A percentile compares a stretch with the other conserved stretches of the same genome.
These are phyloP conservation scores for Drosophila ananassae DNA, from an alignment of 1,140 invertebrate species.

Conservation along the genomic window DNA sequence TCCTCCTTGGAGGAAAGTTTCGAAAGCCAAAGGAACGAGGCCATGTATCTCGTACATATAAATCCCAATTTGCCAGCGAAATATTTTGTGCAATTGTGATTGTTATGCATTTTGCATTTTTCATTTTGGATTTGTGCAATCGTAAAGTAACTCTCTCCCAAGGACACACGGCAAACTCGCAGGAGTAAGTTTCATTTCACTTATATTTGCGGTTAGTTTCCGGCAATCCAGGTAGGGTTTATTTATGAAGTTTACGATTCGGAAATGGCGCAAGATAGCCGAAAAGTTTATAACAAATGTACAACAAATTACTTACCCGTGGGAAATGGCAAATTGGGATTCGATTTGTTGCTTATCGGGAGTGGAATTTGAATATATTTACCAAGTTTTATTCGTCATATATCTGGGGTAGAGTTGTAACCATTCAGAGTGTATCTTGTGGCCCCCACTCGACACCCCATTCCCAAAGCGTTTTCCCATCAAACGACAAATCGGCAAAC, in stretches of 20 bases:
- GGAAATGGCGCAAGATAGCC: slow-evolving; percentile 55
- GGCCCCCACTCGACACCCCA: background rate
- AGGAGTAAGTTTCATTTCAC: slow-evolving; percentile 60
- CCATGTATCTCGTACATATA: slow-evolving; percentile 61
- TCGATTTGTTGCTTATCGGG: slow-evolving; percentile 37
- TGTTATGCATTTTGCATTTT: slow-evolving; percentile 80
- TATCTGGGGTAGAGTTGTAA: background rate
- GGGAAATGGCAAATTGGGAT: slow-evolving; percentile 37
- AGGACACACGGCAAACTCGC: slow-evolving; percentile 65
- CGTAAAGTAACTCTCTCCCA: slow-evolving; percentile 55
- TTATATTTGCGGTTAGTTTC: slow-evolving; percentile 40
- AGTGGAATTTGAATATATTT: slow-evolving; percentile 8
- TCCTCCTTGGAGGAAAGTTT: slow-evolving; percentile 42
- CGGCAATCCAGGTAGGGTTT: slow-evolving; percentile 6
- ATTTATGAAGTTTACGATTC: slow-evolving; percentile 57
- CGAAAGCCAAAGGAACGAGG: slow-evolving; percentile 18
- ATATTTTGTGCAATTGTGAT: slow-evolving; percentile 78
- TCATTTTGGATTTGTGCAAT: slow-evolving; percentile 77
- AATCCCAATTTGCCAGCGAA: slow-evolving; percentile 76
- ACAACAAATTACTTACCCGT: slow-evolving; percentile 66
- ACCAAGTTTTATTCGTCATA: background rate
- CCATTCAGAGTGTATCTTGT: background rate
- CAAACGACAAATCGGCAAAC: slow-evolving; percentile 42
- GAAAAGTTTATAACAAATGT: slow-evolving; percentile 61
- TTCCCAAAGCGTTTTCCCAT: slow-evolving; percentile 26